Conservation (phyloP, 2,888 invertebrate genomes). For the Eilema caniola region DNA sequence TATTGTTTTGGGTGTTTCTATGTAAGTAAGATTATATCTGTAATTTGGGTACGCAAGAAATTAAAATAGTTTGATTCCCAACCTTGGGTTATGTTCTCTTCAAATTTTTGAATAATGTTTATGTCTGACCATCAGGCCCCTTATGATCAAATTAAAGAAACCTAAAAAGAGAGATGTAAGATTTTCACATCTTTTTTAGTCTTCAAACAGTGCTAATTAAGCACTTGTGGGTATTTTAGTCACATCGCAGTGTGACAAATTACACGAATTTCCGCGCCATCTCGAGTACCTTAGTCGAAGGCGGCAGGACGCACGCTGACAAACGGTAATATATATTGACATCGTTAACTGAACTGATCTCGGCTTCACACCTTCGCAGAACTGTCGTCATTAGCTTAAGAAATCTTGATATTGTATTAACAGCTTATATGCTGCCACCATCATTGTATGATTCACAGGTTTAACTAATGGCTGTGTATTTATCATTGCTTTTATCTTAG, state of each 20-base stretch:
- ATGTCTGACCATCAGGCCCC: background rate
- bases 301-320: constrained; percentile 25
- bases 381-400: constrained; percentile 40
- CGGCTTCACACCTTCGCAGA: constrained; percentile 53
- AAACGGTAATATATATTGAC: constrained; percentile 45
- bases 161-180: background rate
- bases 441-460: background rate
- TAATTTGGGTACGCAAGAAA: too few relatives aligned
- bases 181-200: background rate
- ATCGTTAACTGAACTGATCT: constrained; percentile 40
- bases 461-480: background rate
- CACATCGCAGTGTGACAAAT: constrained; percentile 39
- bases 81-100: background rate
- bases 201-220: constrained; percentile 2
- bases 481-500: background rate
- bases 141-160: background rate
- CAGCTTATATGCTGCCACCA: constrained; percentile 33
- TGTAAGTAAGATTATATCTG: too few relatives aligned
- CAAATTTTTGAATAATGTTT: background rate
- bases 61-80: background rate
- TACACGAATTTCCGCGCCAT: constrained; percentile 19
- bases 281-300: constrained; percentile 10
- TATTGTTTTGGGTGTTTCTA: too few relatives aligned
- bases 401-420: constrained; percentile 31
- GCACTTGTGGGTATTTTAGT: background rate